These are phyloP conservation scores for Cebus imitator DNA, from an alignment of 2,113 vertebrate species.

Conservation along the genomic window DNA sequence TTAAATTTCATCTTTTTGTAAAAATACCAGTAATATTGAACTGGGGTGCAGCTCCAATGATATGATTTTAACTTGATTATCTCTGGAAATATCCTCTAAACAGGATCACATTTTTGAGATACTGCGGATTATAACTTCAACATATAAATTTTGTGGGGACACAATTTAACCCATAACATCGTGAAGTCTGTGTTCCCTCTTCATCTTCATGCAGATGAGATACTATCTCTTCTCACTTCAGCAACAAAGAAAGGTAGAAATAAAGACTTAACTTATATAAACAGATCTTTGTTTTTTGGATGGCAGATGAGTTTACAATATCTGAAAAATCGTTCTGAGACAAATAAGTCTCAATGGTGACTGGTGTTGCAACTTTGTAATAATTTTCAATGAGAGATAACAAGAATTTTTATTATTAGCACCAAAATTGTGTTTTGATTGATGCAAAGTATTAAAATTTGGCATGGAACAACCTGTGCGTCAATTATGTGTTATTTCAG, in stretches of 20 bases:
- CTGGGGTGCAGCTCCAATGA: neutral
- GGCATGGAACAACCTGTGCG: neutral
- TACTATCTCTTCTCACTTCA: neutral
- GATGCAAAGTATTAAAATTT: conserved; percentile 35
- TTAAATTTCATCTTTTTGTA: neutral
- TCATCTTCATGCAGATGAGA: no score
- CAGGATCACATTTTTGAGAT: neutral
- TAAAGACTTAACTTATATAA: neutral
- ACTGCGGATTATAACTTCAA: neutral
- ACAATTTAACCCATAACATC: neutral
- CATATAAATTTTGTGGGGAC: neutral
- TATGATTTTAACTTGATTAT: neutral
- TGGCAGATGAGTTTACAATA: neutral
- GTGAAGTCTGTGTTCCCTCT: neutral
- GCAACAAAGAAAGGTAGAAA: neutral
- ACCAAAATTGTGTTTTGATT: neutral
- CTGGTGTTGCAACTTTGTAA: neutral
- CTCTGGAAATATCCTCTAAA: neutral
- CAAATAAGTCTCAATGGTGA: neutral
- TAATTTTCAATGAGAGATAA: conserved; percentile 21
- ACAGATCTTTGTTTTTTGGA: neutral
- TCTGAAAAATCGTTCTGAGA: neutral
- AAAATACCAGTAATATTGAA: neutral
- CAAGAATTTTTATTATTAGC: conserved; percentile 14
- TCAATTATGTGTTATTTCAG: neutral